Evolutionary conservation across 1,140 invertebrate species (phyloP).

Genomic region (Zaprionus kolodkinae): DNA sequence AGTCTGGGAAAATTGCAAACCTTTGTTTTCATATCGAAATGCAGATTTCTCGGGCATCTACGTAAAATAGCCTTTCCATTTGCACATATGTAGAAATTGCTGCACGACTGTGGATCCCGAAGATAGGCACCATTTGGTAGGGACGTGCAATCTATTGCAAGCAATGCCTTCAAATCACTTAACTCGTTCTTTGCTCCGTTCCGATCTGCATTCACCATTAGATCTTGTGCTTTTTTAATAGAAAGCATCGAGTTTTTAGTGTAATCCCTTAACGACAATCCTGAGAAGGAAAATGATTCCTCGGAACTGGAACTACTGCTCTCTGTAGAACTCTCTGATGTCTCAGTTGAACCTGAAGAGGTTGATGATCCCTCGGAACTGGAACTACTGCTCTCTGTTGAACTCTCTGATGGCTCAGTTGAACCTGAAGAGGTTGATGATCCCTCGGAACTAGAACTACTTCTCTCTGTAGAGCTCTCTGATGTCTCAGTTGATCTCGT

Average conservation of each 20-base stretch:
- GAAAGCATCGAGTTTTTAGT: background rate
- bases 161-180: background rate
- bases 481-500: background rate
- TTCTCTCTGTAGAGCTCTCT: background rate
- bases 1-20: constrained; percentile 37
- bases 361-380: background rate
- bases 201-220: background rate
- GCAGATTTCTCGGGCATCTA: constrained; percentile 26
- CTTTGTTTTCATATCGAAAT: constrained; percentile 35
- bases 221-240: background rate
- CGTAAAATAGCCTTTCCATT: constrained; percentile 23
- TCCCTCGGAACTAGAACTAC: constrained; percentile 1
- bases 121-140: constrained; percentile 43
- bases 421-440: background rate
- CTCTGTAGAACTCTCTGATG: constrained; percentile 11
- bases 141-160: constrained; percentile 4
- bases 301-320: background rate
- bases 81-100: constrained; percentile 42
- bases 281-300: background rate
- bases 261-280: background rate
- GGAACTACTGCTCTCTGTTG: constrained; percentile 3
- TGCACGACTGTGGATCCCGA: constrained; percentile 29
- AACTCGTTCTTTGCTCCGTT: background rate
- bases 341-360: background rate
- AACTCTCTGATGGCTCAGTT: constrained; percentile 1